Percentiles rank a stretch among this genome's conserved stretches.
These are phyloP conservation scores for Cyprinodon variegatus DNA, from an alignment of 2,113 vertebrate species.

Conservation along the genomic window DNA sequence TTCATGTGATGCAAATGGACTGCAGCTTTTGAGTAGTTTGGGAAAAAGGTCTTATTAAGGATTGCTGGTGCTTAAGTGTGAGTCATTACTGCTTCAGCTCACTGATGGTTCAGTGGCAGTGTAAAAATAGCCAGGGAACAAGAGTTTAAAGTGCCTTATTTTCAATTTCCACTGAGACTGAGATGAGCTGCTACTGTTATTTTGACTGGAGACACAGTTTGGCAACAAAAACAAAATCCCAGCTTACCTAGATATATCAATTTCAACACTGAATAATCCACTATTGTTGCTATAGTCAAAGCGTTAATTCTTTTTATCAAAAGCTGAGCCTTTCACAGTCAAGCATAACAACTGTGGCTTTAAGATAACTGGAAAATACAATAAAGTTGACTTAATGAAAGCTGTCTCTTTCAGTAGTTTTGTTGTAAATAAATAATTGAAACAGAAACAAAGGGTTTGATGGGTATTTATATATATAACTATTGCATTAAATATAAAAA, in stretches of 20 bases:
- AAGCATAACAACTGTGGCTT: not conserved
- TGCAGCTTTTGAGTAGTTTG: not conserved
- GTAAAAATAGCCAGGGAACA: not conserved
- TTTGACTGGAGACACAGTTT: not conserved
- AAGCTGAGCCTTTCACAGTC: not conserved
- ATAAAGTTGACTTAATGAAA: not conserved
- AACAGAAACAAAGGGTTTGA: not conserved
- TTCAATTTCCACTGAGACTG: conserved; percentile 1
- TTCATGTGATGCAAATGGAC: not conserved
- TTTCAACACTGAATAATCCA: not conserved
- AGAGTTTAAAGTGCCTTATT: not conserved
- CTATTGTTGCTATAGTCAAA: not conserved
- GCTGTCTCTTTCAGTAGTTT: not conserved
- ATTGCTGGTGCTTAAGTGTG: not conserved
- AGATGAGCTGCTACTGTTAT: conserved; percentile 8
- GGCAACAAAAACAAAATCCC: not conserved
- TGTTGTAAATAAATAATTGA: not conserved
- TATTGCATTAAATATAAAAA: too few relatives aligned
- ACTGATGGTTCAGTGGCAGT: not conserved
- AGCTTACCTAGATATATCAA: not conserved
- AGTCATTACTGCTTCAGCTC: not conserved
- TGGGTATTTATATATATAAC: too few relatives aligned
- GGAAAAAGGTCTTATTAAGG: not conserved
- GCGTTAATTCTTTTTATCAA: not conserved
- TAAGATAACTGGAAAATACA: not conserved